phyloP scores from a whole-genome alignment of 2,888 invertebrate genomes.

The Disparrhopalites patrizii region DNA sequence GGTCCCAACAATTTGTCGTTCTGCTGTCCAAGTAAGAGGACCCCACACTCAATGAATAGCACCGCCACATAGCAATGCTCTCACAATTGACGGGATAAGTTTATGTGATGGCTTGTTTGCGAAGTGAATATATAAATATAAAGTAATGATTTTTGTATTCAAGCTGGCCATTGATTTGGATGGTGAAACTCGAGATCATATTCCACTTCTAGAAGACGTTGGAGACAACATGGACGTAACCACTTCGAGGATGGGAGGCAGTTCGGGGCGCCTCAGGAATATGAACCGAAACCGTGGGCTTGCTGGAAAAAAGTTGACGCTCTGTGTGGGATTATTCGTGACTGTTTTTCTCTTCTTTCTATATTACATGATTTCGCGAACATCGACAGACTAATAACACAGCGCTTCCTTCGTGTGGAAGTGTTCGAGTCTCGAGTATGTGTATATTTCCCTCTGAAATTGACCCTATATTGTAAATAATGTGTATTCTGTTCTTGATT shows the following conservation, averaged over 20 bases:
- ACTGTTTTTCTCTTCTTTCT: conserved; percentile 41
- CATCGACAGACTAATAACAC: neutral
- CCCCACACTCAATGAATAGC: too few relatives aligned
- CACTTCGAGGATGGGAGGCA: conserved; percentile 38
- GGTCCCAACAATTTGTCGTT: too few relatives aligned
- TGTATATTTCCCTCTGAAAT: too few relatives aligned
- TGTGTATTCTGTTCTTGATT: too few relatives aligned
- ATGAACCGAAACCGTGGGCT: conserved; percentile 41
- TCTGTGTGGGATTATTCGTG: conserved; percentile 41
- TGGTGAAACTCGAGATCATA: conserved; percentile 42
- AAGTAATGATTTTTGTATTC: neutral
- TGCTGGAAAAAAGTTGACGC: conserved; percentile 39
- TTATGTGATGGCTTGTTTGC: too few relatives aligned
- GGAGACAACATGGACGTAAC: conserved; percentile 44
- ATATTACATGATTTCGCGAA: conserved; percentile 39
- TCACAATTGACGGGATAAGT: too few relatives aligned
- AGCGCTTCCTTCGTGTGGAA: too few relatives aligned
- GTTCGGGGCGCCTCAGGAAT: conserved; percentile 41
- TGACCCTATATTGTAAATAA: too few relatives aligned
- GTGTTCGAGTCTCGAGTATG: too few relatives aligned
- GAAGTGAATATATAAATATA: neutral
- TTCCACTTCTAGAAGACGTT: conserved; percentile 43
- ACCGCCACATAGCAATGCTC: too few relatives aligned
- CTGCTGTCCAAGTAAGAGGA: too few relatives aligned
- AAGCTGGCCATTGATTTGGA: conserved; percentile 47